Evolutionary conservation across 2,797 vertebrate genomes (phyloP), one percentile per base, ranked within the genome.

Genomic region (Sebastes wilsoni): DNA sequence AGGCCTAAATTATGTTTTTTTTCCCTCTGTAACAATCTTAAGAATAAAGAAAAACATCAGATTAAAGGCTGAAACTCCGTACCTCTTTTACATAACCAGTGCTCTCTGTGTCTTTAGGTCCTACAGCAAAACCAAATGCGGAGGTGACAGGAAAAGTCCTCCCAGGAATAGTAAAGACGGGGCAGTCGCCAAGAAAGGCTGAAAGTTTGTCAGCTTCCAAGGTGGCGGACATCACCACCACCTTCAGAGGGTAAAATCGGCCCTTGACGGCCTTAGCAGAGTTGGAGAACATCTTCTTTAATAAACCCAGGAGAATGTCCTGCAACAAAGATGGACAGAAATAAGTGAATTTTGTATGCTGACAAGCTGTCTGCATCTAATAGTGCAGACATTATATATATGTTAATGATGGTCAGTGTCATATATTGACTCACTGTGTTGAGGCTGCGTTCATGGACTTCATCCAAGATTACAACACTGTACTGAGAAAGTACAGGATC

Each of bases 151-250:
- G 97, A 82, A 96, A 99, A 30, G 94, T 97, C 55, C 97, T 97
- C 59, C 99, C 99, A n/a, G 98, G 97, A 75, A 99, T 98, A 22
- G 95, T 61, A 87, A 98, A 97, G 81, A 99, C 96, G 2, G 97
- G 94, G 79, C 98, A 99, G 87, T 94, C 78, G 12, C 94, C 94
- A 70, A 99, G 97, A 91, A 99, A 99, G 8, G 94, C 90, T 0
- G 97, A 97, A 1, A 99, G 96, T 79, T 98, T 99, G 16, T 97
- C 97, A 0, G 96, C 96, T 88, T 99, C 98, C 95, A 99, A 91
- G 6, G 99, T 99, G 81, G 99, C 99, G 1, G 99, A 99, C 99
- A 99, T 99, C 85, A 99, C 96, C 77, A 99, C 96, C 68, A 99
- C 97, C 79, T 97, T 99, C 84, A 99, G 86, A 12, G 95, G 95